phyloP scores from a whole-genome alignment of 1,140 invertebrate species.

The Caenorhabditis inopinata region DNA sequence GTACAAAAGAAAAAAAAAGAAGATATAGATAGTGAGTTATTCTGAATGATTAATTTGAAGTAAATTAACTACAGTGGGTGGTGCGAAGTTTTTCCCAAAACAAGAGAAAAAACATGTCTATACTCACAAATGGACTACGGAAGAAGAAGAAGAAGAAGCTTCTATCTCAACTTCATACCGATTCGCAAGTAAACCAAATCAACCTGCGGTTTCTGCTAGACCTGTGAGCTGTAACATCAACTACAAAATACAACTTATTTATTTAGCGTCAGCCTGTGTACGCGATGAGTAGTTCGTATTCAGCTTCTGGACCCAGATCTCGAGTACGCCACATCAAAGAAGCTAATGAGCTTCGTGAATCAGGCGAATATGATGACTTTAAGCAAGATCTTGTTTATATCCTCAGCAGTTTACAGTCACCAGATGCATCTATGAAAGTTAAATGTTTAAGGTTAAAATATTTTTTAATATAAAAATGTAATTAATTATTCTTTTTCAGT shows the following conservation, averaged over 20 bases:
- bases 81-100: background rate
- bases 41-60: no score
- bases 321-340: conserved; percentile 52
- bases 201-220: background rate
- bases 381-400: conserved; percentile 55
- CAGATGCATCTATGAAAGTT: conserved; percentile 41
- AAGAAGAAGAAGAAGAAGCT: conserved; percentile 36
- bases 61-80: background rate
- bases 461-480: background rate
- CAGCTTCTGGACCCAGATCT: background rate
- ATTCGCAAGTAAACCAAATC: background rate
- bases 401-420: conserved; percentile 44
- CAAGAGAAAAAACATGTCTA: conserved; percentile 35
- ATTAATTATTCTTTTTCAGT: conserved; percentile 46
- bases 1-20: conserved; percentile 28
- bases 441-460: conserved; percentile 50
- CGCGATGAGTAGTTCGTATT: background rate
- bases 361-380: conserved; percentile 55
- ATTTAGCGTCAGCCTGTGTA: background rate
- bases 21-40: background rate
- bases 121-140: conserved; percentile 29
- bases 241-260: background rate
- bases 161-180: background rate
- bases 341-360: conserved; percentile 49
- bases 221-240: background rate